Evolutionary conservation across 2,888 invertebrate genomes (phyloP).

Genomic region (Pyrrhia umbra): DNA sequence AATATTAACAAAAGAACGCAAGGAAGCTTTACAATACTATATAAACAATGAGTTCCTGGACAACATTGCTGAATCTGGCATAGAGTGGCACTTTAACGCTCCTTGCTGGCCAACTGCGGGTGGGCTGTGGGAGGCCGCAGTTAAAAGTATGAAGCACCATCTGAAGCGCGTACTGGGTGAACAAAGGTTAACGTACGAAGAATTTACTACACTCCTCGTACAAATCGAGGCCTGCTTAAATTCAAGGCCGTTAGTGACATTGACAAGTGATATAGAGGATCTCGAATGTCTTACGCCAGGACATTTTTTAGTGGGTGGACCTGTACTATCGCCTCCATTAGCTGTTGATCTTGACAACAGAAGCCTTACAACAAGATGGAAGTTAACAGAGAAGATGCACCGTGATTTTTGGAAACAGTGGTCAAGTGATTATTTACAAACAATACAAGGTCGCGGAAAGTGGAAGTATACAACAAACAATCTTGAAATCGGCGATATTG

Average conservation of each 20-base stretch:
- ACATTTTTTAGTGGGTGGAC: background rate
- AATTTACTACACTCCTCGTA: background rate
- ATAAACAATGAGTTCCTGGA: background rate
- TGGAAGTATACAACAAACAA: background rate
- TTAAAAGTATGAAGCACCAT: slow-evolving; percentile 1
- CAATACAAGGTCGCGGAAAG: background rate
- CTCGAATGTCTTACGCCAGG: background rate
- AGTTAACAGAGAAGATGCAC: background rate
- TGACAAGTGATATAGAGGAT: background rate
- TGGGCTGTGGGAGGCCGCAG: slow-evolving; percentile 1
- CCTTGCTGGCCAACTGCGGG: background rate
- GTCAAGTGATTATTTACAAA: background rate
- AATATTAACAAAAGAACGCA: background rate
- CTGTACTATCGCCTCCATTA: background rate
- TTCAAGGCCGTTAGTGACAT: background rate
- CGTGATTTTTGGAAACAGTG: background rate
- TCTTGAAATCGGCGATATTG: background rate
- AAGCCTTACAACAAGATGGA: background rate
- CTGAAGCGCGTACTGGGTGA: slow-evolving; percentile 3
- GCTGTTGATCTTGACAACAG: background rate
- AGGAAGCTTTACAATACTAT: background rate
- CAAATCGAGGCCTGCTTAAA: slow-evolving; percentile 6
- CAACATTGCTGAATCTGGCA: too few species aligned
- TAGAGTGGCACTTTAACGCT: background rate
- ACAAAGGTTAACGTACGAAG: background rate